phyloP scores from a whole-genome alignment of 2,888 invertebrate species.

The Diaphora mendica region DNA sequence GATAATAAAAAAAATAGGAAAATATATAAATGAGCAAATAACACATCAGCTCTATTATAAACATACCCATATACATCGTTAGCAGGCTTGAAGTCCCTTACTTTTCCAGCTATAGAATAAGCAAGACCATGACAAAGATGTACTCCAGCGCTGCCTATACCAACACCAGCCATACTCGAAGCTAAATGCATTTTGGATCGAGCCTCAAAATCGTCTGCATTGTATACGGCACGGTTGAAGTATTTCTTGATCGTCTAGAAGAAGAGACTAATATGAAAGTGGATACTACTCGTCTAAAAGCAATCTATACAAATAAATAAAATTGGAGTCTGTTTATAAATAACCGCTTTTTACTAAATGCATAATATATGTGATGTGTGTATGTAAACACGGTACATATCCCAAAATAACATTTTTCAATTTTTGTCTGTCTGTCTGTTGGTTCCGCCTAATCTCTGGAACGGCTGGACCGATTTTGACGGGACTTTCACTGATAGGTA shows the following conservation, averaged over 20 bases:
- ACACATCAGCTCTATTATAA: neutral
- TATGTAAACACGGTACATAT: too few relatives aligned
- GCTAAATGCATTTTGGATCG: slow-evolving; percentile 96
- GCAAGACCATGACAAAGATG: slow-evolving; percentile 97
- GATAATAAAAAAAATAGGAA: too few relatives aligned
- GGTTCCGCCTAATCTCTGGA: too few relatives aligned
- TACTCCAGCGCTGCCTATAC: slow-evolving; percentile 97
- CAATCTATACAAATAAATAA: neutral
- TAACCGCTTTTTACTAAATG: too few relatives aligned
- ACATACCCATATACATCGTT: slow-evolving; percentile 88
- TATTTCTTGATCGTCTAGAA: slow-evolving; percentile 85
- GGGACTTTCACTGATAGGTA: too few relatives aligned
- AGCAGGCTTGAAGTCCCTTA: slow-evolving; percentile 88
- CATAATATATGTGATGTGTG: too few relatives aligned
- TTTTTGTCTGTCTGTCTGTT: too few relatives aligned
- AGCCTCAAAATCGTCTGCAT: slow-evolving; percentile 92
- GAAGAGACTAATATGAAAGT: neutral
- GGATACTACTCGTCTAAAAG: neutral
- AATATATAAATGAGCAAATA: too few relatives aligned
- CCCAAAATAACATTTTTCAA: too few relatives aligned
- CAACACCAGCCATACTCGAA: slow-evolving; percentile 96
- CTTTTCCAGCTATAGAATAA: slow-evolving; percentile 95
- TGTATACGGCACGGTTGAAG: slow-evolving; percentile 91
- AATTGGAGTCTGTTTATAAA: too few relatives aligned
- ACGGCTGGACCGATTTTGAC: too few relatives aligned